Conservation (phyloP, 2,113 vertebrate genomes). For the Colistium nudipinnis region DNA sequence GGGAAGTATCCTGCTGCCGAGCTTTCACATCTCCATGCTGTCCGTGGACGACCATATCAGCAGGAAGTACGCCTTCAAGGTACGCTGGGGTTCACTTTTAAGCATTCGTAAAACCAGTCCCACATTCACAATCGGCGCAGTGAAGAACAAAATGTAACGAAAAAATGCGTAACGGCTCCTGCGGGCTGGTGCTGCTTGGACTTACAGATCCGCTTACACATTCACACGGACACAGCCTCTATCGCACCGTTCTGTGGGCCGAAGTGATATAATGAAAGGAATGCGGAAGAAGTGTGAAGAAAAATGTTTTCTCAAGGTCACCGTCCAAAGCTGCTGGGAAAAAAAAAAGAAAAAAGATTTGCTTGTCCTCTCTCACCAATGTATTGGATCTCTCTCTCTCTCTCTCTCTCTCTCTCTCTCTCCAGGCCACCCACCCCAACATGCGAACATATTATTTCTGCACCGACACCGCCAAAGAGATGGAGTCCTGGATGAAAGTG, state of each 20-base stretch:
- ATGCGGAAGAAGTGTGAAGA: no score
- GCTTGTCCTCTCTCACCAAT: background rate
- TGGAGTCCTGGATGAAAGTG: conserved; percentile 98
- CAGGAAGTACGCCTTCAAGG: conserved; percentile 96
- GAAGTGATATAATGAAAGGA: conserved; percentile 10
- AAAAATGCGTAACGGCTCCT: background rate
- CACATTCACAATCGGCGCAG: background rate
- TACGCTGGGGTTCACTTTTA: conserved; percentile 9
- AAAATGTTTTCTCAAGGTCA: conserved; percentile 18
- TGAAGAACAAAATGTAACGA: background rate
- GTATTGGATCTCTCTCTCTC: background rate
- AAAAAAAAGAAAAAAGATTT: no score
- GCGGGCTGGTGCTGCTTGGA: no score
- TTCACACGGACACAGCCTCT: background rate
- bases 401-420: background rate
- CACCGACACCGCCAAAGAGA: conserved; percentile 95
- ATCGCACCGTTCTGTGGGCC: conserved; percentile 4
- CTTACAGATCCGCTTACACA: conserved; percentile 2
- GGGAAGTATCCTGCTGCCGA: conserved; percentile 95
- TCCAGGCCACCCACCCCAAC: conserved; percentile 96
- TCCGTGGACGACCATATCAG: conserved; percentile 96
- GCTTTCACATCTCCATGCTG: conserved; percentile 93
- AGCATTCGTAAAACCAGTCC: background rate
- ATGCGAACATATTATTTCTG: conserved; percentile 99
- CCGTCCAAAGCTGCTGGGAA: background rate